Percentiles rank a stretch among this genome's conserved stretches.
Evolutionary conservation across 1,140 invertebrate species (phyloP).

Genomic region (Trichonephila clavata): DNA sequence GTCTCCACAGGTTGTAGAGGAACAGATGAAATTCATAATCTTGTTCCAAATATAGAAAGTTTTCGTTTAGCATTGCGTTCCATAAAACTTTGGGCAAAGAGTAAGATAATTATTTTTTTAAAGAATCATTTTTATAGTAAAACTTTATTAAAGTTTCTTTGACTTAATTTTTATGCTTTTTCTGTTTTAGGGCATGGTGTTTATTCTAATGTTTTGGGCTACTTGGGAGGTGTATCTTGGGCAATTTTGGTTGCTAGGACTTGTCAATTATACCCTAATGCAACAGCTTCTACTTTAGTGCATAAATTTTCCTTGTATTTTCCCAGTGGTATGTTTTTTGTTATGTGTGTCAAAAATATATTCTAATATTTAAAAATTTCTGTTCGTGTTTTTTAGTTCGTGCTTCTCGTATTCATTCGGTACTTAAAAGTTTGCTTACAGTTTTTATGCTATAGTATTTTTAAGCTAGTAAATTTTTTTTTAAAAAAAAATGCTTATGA

Average conservation of each 20-base stretch:
- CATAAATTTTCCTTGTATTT: slow-evolving; percentile 99
- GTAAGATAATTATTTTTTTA: slow-evolving; percentile 83
- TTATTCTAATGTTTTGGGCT: slow-evolving; percentile 98
- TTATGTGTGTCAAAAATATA: background rate
- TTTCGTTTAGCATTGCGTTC: slow-evolving; percentile 95
- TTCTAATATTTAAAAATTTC: background rate
- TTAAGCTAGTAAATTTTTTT: background rate
- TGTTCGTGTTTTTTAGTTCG: background rate
- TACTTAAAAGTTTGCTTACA: background rate
- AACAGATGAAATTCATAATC: slow-evolving; percentile 97
- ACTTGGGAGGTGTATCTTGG: slow-evolving; percentile 99
- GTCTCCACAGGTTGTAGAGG: slow-evolving; percentile 90
- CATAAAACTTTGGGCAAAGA: slow-evolving; percentile 99
- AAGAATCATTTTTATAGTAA: background rate
- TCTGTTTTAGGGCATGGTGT: slow-evolving; percentile 91
- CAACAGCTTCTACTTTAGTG: slow-evolving; percentile 94
- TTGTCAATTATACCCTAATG: slow-evolving; percentile 99
- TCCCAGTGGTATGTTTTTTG: slow-evolving; percentile 87
- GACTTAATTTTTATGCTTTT: background rate
- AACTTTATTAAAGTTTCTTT: background rate
- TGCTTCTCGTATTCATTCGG: background rate
- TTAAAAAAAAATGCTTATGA: too few relatives aligned
- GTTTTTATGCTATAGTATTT: background rate
- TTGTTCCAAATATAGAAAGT: slow-evolving; percentile 97
- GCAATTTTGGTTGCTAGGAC: slow-evolving; percentile 99